A percentile compares a stretch with the other conserved stretches of the same genome.
Conservation (phyloP, 1,140 invertebrate genomes). For the Anoplolepis gracilipes region DNA sequence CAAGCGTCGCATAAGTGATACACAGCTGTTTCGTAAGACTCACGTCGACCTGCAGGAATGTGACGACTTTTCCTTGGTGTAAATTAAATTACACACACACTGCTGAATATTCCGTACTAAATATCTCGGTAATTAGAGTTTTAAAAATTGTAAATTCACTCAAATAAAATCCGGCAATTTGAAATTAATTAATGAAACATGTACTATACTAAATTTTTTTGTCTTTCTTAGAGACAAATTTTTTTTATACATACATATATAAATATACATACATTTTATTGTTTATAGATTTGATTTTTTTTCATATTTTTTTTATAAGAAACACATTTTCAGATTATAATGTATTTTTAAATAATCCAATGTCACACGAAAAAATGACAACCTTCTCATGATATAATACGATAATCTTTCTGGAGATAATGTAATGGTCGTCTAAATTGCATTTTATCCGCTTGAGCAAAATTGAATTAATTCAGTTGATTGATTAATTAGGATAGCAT, state of each 20-base stretch:
- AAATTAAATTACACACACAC: neutral
- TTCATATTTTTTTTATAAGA: neutral
- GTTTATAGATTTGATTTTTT: neutral
- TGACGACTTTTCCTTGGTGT: neutral
- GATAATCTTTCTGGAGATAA: neutral
- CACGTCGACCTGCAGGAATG: neutral
- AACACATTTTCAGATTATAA: neutral
- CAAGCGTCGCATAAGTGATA: constrained; percentile 21
- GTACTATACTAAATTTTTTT: neutral
- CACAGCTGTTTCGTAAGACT: constrained; percentile 23
- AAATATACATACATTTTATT: neutral
- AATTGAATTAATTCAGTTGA: constrained; percentile 70
- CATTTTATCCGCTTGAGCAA: constrained; percentile 11
- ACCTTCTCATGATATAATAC: no score
- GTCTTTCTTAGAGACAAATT: neutral
- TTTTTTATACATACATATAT: neutral
- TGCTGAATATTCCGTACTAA: neutral
- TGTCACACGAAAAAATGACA: neutral
- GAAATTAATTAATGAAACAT: neutral
- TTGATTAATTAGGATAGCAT: constrained; percentile 59
- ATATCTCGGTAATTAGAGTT: neutral
- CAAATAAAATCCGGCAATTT: neutral
- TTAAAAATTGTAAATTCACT: constrained; percentile 22
- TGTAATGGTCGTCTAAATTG: constrained; percentile 9
- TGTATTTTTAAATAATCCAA: neutral